Base-by-base conservation (phyloP, 2,888 invertebrate species). In the Drosophila recens region DNA sequence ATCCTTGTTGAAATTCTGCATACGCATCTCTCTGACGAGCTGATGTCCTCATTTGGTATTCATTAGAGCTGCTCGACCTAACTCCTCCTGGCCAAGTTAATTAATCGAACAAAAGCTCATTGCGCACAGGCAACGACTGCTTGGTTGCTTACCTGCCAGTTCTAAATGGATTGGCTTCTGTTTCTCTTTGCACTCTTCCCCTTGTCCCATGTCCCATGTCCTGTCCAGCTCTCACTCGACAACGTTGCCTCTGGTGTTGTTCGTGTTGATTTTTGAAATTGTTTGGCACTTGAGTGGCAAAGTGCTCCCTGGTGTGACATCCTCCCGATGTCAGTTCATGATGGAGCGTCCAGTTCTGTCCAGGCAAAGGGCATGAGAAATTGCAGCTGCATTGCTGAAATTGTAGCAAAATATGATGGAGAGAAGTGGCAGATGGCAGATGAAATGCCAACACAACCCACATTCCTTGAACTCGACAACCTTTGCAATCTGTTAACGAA, bases 261-360 rank as follows among this genome's bases (percentile, higher is more conserved):
- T 79, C 76, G 74, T 85, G 83, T 88, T 83, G 83, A 83, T 83
- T 83, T 83, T 83, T 83, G 76, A 83, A 83, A 88, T 88, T 83
- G 86, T 86, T 85, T 88, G 88, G 86, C 86, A 85, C 80, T 83
- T 86, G 86, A 83, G 80, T 82, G 68, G 77, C 88, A 77, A 88
- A 83, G 74, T 83, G 83, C 68, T 74, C 88, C 86, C 83, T 51
- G 72, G 67, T 67, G 86, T 51, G 40, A 48, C 63, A 64, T 38
- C 53, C 82, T 61, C 45, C 74, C 74, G 46, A 67, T 80, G 67
- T 74, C 77, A 59, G 82, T 65, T 23, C 63, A 69, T 84, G 70
- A 71, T 65, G 54, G 67, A 68, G 66, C 70, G 54, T 38, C 61
- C 70, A 69, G 40, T 36, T 40, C 58, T 71, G 74, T 8, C 30